Evolutionary conservation across 2,797 vertebrate genomes (phyloP), one percentile per base, ranked within the genome.

Genomic region (Triplophysa bombifrons): DNA sequence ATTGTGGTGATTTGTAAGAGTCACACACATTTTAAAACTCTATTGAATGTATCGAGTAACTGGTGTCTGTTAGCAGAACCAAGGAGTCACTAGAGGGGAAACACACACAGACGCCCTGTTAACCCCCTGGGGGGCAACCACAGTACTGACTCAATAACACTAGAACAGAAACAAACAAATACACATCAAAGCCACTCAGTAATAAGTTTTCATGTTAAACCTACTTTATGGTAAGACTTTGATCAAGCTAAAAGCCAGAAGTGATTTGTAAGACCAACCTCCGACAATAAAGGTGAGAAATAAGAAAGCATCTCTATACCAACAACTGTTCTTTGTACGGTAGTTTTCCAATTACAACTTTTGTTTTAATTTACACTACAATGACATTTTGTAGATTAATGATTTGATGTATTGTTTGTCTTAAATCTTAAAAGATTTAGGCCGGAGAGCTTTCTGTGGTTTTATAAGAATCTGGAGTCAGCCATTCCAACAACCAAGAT

Each of bases 351-450:
- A 77, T 38, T 61, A 25, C 27, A 17, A 11, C 56, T 17, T 16
- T 25, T 72, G 63, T 77, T 67, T 46, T 55, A 72, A 27, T 78
- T 27, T 12, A 72, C 30, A 30, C 4, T 30, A 30, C 71, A 72
- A 71, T 78, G 0, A 27, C 6, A 53, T 64, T 78, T 19, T 13
- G 3, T 12, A 13, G 10, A 53, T 65, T 41, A 13, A 1, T 63
- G 10, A 71, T 14, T 22, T 16, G 14, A 48, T 50, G 8, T 11
- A 60, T 68, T 76, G 74, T 58, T 58, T 46, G 2, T n/a, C 66
- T 78, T 44, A 55, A 48, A 48, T 16, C 12, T 48, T 46, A 46
- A 48, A 34, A 50, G 46, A 17, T 2, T 11, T 20, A 22, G 50
- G 17, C 3, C 22, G 65, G 19, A 58, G 58, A 66, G 20, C 20